Conservation (phyloP, 2,888 invertebrate species). For the Chrysotoxum bicinctum region DNA sequence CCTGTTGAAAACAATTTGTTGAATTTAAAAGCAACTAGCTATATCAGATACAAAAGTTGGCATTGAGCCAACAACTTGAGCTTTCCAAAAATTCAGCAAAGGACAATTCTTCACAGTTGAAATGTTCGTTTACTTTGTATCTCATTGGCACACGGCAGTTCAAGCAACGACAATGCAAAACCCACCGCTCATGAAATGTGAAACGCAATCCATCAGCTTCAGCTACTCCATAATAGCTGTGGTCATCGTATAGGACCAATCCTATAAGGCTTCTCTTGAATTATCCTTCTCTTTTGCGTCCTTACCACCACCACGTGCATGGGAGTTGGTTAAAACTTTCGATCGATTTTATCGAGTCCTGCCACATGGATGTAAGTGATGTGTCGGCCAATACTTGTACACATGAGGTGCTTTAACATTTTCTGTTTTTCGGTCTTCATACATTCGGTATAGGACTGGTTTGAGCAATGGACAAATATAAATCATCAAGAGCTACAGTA, state of each 20-base stretch:
- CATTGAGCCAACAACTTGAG: conserved; percentile 30
- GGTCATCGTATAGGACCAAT: conserved; percentile 6
- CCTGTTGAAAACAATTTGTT: conserved; percentile 8
- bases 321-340: conserved; percentile 36
- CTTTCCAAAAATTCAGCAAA: too few relatives aligned
- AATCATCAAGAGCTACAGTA: conserved; percentile 48
- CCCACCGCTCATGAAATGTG: conserved; percentile 46
- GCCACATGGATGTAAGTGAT: conserved; percentile 54
- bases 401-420: conserved; percentile 14
- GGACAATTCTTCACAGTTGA: conserved; percentile 30
- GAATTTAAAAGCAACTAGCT: conserved; percentile 31
- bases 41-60: background rate
- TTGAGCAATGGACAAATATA: conserved; percentile 53
- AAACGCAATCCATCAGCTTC: conserved; percentile 57
- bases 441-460: background rate
- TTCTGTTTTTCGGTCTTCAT: background rate
- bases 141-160: conserved; percentile 11
- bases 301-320: background rate
- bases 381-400: background rate
- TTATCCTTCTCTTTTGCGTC: background rate
- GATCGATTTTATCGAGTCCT: conserved; percentile 52
- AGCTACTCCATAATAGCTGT: conserved; percentile 11
- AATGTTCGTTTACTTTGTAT: conserved; percentile 27
- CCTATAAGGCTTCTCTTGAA: background rate
- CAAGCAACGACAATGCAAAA: too few relatives aligned